phyloP scores from a whole-genome alignment of 2,888 invertebrate genomes.

The Cephus rjabovi region DNA sequence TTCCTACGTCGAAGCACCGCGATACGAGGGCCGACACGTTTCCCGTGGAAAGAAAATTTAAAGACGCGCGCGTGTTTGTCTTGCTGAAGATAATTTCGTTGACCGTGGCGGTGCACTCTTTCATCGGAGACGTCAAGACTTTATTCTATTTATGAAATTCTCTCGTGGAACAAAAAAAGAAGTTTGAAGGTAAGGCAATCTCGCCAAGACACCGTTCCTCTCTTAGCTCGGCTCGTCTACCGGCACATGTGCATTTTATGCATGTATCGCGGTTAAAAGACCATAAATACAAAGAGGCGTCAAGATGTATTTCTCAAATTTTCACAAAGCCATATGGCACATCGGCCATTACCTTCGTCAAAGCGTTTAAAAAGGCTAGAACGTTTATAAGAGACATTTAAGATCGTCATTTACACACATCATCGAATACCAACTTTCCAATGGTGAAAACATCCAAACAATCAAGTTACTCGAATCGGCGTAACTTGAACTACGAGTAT shows the following conservation, averaged over 20 bases:
- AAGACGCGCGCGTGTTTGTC: not conserved
- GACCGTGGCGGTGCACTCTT: not conserved
- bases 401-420: not conserved
- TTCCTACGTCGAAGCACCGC: constrained; percentile 1
- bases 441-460: not conserved
- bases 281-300: not conserved
- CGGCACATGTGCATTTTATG: not conserved
- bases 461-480: not conserved
- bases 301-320: not conserved
- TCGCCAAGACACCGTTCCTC: not conserved
- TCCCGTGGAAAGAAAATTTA: not conserved
- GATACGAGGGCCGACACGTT: not conserved
- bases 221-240: not conserved
- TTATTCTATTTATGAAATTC: not conserved
- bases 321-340: not conserved
- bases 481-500: not conserved
- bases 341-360: not conserved
- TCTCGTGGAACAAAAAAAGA: not conserved
- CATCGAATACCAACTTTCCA: not conserved
- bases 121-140: not conserved
- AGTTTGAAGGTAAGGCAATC: not conserved
- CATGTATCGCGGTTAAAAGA: not conserved
- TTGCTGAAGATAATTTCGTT: constrained; percentile 1
- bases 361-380: not conserved
- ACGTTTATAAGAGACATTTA: not conserved